Evolutionary conservation across 1,140 invertebrate species (phyloP).

Genomic region (Onthophagus taurus): DNA sequence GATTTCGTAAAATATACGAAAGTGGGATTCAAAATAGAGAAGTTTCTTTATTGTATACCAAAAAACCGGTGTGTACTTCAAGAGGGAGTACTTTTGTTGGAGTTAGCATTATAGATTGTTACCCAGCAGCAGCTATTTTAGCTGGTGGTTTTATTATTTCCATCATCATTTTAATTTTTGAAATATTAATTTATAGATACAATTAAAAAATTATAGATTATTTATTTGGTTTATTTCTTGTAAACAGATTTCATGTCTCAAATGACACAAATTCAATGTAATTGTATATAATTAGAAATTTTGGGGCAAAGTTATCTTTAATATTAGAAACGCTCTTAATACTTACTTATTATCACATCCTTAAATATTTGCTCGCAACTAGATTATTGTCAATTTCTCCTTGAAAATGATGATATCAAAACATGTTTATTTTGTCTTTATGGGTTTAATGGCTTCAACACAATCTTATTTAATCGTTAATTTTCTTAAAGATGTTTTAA

Average conservation of each 20-base stretch:
- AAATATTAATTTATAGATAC: slow-evolving; percentile 18
- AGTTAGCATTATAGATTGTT: slow-evolving; percentile 33
- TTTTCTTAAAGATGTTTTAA: too few species aligned
- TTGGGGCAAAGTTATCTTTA: background rate
- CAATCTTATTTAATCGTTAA: too few species aligned
- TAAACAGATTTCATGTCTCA: background rate
- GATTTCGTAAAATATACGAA: slow-evolving; percentile 48
- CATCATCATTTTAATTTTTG: slow-evolving; percentile 19
- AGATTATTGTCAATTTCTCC: too few species aligned
- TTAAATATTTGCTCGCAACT: too few species aligned
- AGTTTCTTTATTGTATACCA: slow-evolving; percentile 46
- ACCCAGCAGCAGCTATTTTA: slow-evolving; percentile 26
- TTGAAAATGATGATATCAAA: too few species aligned
- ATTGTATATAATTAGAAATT: background rate
- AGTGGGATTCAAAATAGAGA: slow-evolving; percentile 49
- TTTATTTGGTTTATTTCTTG: slow-evolving; percentile 7
- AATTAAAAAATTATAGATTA: too few species aligned
- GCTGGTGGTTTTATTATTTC: slow-evolving; percentile 21
- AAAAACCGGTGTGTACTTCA: slow-evolving; percentile 44
- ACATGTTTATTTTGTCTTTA: too few species aligned
- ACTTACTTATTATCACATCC: background rate
- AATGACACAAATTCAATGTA: background rate
- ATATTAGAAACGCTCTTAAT: background rate
- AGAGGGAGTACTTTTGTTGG: slow-evolving; percentile 33
- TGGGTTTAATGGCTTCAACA: too few species aligned